Conservation (phyloP, 2,888 invertebrate species). For the Bedellia somnulentella region DNA sequence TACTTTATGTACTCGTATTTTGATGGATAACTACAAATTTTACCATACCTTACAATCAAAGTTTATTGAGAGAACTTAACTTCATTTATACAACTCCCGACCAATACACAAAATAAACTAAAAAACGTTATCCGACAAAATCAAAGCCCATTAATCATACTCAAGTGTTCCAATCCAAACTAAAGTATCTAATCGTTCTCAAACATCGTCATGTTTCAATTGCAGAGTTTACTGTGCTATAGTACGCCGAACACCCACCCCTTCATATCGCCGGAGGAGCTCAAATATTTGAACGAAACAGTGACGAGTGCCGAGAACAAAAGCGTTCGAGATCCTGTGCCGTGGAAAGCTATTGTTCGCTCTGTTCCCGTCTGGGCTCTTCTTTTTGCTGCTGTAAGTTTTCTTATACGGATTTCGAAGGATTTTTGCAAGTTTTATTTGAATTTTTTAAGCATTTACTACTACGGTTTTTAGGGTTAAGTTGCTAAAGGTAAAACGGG, state of each 20-base stretch:
- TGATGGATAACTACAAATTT: no score
- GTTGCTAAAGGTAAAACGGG: no score
- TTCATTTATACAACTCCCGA: no score
- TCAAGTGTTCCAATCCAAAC: neutral
- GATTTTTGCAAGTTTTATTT: no score
- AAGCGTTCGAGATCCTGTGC: slow-evolving; percentile 61
- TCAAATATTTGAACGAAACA: slow-evolving; percentile 58
- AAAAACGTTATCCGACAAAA: no score
- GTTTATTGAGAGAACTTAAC: no score
- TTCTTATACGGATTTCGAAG: no score
- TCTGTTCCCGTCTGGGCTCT: slow-evolving; percentile 74
- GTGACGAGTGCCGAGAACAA: slow-evolving; percentile 58
- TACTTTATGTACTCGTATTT: no score
- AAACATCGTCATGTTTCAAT: slow-evolving; percentile 8
- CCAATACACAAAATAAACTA: no score
- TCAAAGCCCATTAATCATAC: neutral
- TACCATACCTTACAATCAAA: no score
- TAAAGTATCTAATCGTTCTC: neutral
- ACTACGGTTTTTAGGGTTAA: no score
- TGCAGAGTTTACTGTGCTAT: slow-evolving; percentile 50
- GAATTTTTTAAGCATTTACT: no score
- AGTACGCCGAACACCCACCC: slow-evolving; percentile 58
- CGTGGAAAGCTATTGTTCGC: slow-evolving; percentile 72
- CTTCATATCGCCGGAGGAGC: slow-evolving; percentile 57
- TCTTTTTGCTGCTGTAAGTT: slow-evolving; percentile 66